A percentile compares a stretch with the other conserved stretches of the same genome.
Conservation (phyloP, 2,888 invertebrate species). For the Drosophila seclusa region DNA sequence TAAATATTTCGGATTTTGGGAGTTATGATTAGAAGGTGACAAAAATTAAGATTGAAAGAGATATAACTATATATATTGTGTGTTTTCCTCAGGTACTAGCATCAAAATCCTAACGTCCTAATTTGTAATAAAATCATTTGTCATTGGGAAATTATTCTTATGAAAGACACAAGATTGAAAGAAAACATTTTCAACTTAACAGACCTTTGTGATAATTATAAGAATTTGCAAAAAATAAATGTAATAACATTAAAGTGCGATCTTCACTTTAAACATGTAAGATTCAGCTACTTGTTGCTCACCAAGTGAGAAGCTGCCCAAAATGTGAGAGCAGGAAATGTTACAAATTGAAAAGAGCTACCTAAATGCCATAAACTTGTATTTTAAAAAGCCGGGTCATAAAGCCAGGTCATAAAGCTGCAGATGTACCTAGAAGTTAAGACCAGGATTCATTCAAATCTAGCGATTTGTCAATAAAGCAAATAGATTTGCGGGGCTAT, state of each 20-base stretch:
- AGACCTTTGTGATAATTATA: background rate
- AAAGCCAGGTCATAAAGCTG: constrained; percentile 32
- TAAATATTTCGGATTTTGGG: too few relatives aligned
- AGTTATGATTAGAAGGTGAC: too few relatives aligned
- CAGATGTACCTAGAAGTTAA: constrained; percentile 47
- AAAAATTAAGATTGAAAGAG: too few relatives aligned
- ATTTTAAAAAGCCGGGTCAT: constrained; percentile 2
- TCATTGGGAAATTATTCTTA: background rate
- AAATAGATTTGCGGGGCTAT: constrained; percentile 38
- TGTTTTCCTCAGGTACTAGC: too few relatives aligned
- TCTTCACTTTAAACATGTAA: background rate
- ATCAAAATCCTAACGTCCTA: too few relatives aligned
- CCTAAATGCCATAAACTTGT: constrained; percentile 29
- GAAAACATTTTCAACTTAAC: background rate
- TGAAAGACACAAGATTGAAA: too few relatives aligned
- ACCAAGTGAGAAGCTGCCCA: background rate
- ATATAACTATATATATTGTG: too few relatives aligned
- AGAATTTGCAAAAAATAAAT: background rate
- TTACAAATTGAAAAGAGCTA: constrained; percentile 10
- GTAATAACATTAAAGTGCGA: background rate
- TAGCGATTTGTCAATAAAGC: constrained; percentile 69
- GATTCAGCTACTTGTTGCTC: background rate
- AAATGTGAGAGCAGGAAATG: constrained; percentile 7
- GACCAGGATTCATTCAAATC: constrained; percentile 74
- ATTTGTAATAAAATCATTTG: background rate